A percentile compares a stretch with the other conserved stretches of the same genome.
phyloP scores from a whole-genome alignment of 1,140 invertebrate genomes.

The Pentalonia nigronervosa region DNA sequence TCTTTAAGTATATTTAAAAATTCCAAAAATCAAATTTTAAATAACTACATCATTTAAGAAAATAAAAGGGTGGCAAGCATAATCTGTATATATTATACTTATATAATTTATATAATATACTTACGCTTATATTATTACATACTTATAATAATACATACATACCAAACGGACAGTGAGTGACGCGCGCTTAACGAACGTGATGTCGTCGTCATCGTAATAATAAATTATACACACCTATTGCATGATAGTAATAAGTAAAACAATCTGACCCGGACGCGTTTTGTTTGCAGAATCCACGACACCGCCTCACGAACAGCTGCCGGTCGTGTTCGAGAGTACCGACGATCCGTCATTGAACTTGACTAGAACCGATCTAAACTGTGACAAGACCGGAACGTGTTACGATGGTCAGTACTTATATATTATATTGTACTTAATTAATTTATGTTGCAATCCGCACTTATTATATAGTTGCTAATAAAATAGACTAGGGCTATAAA shows the following conservation, averaged over 20 bases:
- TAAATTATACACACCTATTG: background rate
- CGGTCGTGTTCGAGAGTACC: constrained; percentile 76
- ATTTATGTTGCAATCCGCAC: background rate
- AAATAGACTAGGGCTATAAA: background rate
- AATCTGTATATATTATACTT: background rate
- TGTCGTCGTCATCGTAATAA: background rate
- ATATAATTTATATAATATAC: background rate
- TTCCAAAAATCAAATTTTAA: background rate
- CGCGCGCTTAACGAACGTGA: background rate
- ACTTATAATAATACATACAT: background rate
- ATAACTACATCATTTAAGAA: background rate
- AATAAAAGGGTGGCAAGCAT: no score
- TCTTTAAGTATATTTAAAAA: background rate
- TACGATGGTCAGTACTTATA: constrained; percentile 79
- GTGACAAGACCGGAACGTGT: constrained; percentile 92
- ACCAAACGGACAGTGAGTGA: background rate
- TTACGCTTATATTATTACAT: background rate
- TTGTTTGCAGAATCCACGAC: constrained; percentile 59
- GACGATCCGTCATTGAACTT: constrained; percentile 76
- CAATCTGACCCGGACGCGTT: background rate
- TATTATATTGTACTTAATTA: background rate
- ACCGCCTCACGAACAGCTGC: constrained; percentile 66
- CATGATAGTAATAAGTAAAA: background rate
- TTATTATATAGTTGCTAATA: background rate
- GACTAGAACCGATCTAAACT: constrained; percentile 82